Conservation (phyloP, 2,797 vertebrate species). For the Parotocinclus haroldoi region DNA sequence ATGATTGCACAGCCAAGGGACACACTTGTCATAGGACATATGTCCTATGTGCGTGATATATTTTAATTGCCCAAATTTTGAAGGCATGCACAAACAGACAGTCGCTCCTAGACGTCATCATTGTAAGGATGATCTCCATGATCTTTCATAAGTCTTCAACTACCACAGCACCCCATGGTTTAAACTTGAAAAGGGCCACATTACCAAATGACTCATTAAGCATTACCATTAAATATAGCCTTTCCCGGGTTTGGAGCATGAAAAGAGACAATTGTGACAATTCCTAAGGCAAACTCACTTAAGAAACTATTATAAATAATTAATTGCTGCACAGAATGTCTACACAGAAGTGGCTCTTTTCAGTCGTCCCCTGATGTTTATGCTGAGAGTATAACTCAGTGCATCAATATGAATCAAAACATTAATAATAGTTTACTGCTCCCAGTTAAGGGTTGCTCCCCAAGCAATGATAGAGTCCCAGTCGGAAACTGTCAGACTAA, state of each 20-base stretch:
- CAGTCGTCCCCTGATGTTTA: slow-evolving; percentile 6
- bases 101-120: too few species aligned
- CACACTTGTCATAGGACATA: too few species aligned
- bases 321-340: slow-evolving; percentile 11
- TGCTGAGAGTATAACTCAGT: slow-evolving; percentile 16
- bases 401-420: slow-evolving; percentile 40
- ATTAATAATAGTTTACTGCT: slow-evolving; percentile 36
- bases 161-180: too few species aligned
- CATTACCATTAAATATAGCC: too few species aligned
- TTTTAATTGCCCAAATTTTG: too few species aligned
- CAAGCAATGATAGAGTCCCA: slow-evolving; percentile 32
- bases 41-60: too few species aligned
- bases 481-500: slow-evolving; percentile 48
- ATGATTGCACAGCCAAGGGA: too few species aligned
- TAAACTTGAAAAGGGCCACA: too few species aligned
- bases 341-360: slow-evolving; percentile 6
- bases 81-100: too few species aligned
- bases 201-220: too few species aligned
- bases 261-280: not conserved
- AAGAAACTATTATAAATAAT: slow-evolving; percentile 3
- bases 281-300: not conserved
- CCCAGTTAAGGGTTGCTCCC: slow-evolving; percentile 29
- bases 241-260: not conserved
- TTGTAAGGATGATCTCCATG: too few species aligned
- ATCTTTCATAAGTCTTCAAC: too few species aligned